These are phyloP conservation scores for Channa argus DNA, from an alignment of 2,113 vertebrate species.

Conservation along the genomic window DNA sequence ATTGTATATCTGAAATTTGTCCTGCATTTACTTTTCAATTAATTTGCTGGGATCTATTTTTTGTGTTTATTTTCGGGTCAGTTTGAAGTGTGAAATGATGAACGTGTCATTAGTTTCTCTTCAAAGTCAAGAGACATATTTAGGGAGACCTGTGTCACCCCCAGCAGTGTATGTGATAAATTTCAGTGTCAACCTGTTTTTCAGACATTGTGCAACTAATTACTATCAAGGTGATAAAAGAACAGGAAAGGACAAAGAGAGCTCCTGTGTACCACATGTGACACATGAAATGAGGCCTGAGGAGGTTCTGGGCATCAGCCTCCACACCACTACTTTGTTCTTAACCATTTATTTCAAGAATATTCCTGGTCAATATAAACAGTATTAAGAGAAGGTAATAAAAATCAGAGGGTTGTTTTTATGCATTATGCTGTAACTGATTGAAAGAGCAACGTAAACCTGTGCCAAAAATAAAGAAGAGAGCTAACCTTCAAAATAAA, in stretches of 20 bases:
- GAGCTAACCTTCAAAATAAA: neutral
- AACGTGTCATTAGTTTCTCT: constrained; percentile 19
- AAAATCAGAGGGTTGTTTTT: neutral
- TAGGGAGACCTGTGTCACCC: constrained; percentile 14
- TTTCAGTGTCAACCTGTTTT: constrained; percentile 32
- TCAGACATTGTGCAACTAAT: constrained; percentile 46
- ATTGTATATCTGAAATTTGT: too few species aligned
- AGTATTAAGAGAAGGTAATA: neutral
- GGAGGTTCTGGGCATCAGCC: constrained; percentile 8
- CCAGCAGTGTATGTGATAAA: constrained; percentile 40
- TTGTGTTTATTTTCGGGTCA: neutral
- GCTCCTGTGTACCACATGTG: neutral
- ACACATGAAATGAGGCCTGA: constrained; percentile 25
- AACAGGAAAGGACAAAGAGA: constrained; percentile 15
- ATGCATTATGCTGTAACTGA: neutral
- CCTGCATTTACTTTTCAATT: too few species aligned
- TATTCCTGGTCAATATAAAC: neutral
- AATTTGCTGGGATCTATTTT: too few species aligned
- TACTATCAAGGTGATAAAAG: constrained; percentile 46
- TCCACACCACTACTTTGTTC: neutral
- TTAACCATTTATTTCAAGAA: constrained; percentile 1
- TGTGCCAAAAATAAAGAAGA: neutral
- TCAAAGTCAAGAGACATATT: constrained; percentile 27
- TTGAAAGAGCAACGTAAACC: neutral
- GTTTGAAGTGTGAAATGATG: constrained; percentile 6